phyloP scores from a whole-genome alignment of 2,797 vertebrate species.

The Halcyon smyrnensis region DNA sequence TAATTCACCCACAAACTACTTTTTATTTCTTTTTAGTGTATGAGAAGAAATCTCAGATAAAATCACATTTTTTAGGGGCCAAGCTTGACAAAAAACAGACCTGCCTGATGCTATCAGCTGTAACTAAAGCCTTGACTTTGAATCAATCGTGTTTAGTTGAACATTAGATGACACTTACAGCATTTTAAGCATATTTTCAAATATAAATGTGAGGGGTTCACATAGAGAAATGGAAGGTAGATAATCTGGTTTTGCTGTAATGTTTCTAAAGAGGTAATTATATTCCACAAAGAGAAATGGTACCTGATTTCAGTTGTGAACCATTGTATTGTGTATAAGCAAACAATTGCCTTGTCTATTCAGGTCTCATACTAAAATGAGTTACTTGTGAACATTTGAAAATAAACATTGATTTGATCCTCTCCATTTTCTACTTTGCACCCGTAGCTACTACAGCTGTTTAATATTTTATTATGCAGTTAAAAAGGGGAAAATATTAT shows the following conservation, averaged over 20 bases:
- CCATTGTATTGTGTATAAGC: not conserved
- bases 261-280: not conserved
- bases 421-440: not conserved
- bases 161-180: not conserved
- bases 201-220: not conserved
- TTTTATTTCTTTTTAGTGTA: not conserved
- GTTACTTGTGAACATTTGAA: not conserved
- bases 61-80: not conserved
- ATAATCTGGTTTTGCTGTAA: not conserved
- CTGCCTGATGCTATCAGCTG: not conserved
- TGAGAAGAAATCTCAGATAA: not conserved
- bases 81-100: not conserved
- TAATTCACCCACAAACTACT: not conserved
- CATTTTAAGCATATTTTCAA: not conserved
- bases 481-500: not conserved
- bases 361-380: not conserved
- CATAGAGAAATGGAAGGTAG: not conserved
- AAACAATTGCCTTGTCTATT: not conserved
- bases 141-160: not conserved
- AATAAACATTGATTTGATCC: not conserved
- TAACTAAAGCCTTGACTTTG: not conserved
- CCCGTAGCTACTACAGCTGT: not conserved
- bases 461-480: not conserved
- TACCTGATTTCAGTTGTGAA: not conserved
- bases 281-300: not conserved